Percentiles rank a stretch among this genome's conserved stretches.
Evolutionary conservation across 2,888 invertebrate genomes (phyloP).

Genomic region (Drosophila nr. perissopoda): DNA sequence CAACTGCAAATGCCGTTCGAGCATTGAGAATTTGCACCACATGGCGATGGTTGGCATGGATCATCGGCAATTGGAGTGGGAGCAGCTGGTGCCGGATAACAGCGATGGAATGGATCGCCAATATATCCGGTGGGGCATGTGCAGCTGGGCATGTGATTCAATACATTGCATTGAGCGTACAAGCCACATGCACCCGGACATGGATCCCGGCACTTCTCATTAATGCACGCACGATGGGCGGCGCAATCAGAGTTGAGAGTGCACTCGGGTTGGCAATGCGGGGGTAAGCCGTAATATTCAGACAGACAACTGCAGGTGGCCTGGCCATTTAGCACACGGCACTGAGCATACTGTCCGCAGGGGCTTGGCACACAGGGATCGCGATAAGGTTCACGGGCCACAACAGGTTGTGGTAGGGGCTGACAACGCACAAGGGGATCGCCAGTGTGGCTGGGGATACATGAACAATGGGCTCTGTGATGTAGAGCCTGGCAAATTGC

Average conservation of each 20-base stretch:
- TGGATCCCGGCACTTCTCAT: conserved; percentile 90
- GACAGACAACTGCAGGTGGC: conserved; percentile 88
- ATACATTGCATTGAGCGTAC: conserved; percentile 89
- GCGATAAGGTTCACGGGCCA: conserved; percentile 61
- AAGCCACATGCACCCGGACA: conserved; percentile 90
- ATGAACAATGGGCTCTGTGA: conserved; percentile 87
- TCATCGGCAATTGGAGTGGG: conserved; percentile 81
- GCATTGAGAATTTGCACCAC: conserved; percentile 88
- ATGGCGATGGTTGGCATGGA: conserved; percentile 89
- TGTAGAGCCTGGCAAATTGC: conserved; percentile 87
- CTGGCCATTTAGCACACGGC: conserved; percentile 87
- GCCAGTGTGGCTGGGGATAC: conserved; percentile 88
- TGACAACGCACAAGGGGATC: conserved; percentile 90
- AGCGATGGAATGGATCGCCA: conserved; percentile 89
- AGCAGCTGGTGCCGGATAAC: conserved; percentile 85
- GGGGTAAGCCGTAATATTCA: conserved; percentile 89
- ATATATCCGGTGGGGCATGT: conserved; percentile 88
- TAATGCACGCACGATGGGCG: conserved; percentile 89
- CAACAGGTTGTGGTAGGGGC: conserved; percentile 78
- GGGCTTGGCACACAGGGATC: conserved; percentile 89
- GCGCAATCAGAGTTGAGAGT: conserved; percentile 89
- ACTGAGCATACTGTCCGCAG: conserved; percentile 89
- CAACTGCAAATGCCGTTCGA: conserved; percentile 90
- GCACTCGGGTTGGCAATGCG: conserved; percentile 90
- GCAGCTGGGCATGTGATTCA: conserved; percentile 90